Conservation (phyloP, 2,113 vertebrate species). For the Ciconia stormi region DNA sequence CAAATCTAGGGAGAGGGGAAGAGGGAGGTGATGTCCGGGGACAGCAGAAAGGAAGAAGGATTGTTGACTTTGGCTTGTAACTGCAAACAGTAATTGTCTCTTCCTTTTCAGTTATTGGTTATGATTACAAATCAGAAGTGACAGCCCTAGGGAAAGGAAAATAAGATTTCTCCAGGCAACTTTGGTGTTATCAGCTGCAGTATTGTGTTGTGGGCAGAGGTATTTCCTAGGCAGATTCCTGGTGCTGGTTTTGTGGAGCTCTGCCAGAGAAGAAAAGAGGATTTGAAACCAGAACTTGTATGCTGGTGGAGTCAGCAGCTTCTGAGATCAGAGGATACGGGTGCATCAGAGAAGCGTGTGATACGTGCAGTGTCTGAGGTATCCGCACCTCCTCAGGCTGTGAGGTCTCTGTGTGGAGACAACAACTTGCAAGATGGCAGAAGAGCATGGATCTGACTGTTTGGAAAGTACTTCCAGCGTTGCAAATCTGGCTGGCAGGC, state of each 20-base stretch:
- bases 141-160: not conserved
- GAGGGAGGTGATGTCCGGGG: not conserved
- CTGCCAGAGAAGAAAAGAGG: not conserved
- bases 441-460: not conserved
- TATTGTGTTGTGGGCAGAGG: not conserved
- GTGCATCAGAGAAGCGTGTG: not conserved
- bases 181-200: not conserved
- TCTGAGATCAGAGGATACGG: not conserved
- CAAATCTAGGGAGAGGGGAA: not conserved
- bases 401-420: not conserved
- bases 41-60: not conserved
- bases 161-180: not conserved
- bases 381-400: not conserved
- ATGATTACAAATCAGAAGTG: not conserved
- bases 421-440: not conserved
- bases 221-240: not conserved
- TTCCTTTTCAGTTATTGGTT: not conserved
- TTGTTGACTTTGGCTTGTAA: conserved; percentile 23
- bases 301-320: not conserved
- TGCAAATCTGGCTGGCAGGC: not conserved
- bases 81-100: not conserved
- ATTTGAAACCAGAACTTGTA: not conserved
- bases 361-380: not conserved
- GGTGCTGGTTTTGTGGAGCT: not conserved
- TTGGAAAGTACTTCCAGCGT: not conserved